Base-by-base conservation (phyloP, 2,797 vertebrate species). In the Paratrypauchen microcephalus region DNA sequence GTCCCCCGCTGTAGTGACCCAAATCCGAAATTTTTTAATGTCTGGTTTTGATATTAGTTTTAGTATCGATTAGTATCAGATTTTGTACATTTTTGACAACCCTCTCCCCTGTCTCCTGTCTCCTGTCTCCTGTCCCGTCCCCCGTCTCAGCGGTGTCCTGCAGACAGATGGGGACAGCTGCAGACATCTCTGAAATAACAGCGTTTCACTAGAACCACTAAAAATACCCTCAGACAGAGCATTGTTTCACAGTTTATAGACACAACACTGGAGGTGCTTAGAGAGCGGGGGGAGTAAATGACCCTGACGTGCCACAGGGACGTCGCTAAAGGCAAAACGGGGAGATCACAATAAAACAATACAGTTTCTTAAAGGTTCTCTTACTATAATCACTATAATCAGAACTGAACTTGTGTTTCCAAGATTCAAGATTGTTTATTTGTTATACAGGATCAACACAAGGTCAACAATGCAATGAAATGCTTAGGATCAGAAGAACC, bases 111-210 rank as follows among this genome's bases (percentile, higher is more conserved):
- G n/a, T 3, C n/a, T n/a, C n/a, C n/a, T n/a, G n/a, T n/a, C n/a
- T n/a, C 9, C 54, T 18, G 56, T 28, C 56, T 8, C 24, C 56
- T 18, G 26, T 57, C 56, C 55, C 74, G 79, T 80, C 81, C 83
- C 81, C 84, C 77, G 83, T 58, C 66, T 58, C 58, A 5, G 56
- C 75, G 82, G 79, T 69, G 19, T 76, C 73, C 55, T 66, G 47
- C 73, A 78, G 86, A 90, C 82, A 58, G 86, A 85, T 85, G 78
- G 86, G 75, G 81, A 72, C 90, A 92, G 86, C 90, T 92, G 90
- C 67, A 70, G 71, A 63, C 41, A 70, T 15, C 28, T 58, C 36
- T 67, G 41, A 6, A 81, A 75, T 54, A 72, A 75, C 41, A 68
- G 41, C 19, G 12, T 39, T 60, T 62, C 32, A 62, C 59, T 13